Evolutionary conservation across 2,113 vertebrate species (phyloP), one percentile per base, ranked within the genome.

Genomic region (Prolemur simus): DNA sequence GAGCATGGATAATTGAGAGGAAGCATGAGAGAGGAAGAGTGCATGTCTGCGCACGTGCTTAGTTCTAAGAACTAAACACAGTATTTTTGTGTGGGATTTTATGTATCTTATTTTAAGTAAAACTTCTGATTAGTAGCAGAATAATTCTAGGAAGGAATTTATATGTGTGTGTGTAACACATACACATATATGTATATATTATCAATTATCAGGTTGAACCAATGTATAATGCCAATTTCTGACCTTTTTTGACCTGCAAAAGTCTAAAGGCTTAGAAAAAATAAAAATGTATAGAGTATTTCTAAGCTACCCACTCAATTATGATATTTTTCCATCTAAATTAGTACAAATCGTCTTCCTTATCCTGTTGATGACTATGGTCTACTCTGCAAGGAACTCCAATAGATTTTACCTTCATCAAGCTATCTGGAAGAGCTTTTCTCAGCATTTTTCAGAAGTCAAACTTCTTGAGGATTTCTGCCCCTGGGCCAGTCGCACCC

Each of bases 341-440:
- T 45, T 34, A 98, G 98, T 95, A 4, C 98, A 98, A 42, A 74
- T 98, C 27, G 37, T 96, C 37, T 97, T 98, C 82, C 96, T 98
- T 21, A 63, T 87, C 20, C 89, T 97, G 18, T 82, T 98, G 85
- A 94, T 98, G 97, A 84, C 97, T 9, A 37, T 85, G 0, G 71
- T 94, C 60, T 97, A 97, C 87, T 94, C 91, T 2, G 83, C 94
- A 49, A 97, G 92, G 87, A 95, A 96, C 77, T 92, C 95, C 32
- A 82, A 85, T 1, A 73, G 93, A 27, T 98, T 97, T 90, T 60
- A 97, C 86, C 47, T 98, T 63, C 96, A 90, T 37, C 87, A n/a
- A 6, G 94, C 98, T 56, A 69, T 98, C 68, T 11, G 5, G 34
- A 96, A 69, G 81, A 97, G 92, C 47, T 94, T 98, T 60, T 56